These are phyloP conservation scores for Otis tarda DNA, from an alignment of 2,113 vertebrate species.

Conservation along the genomic window DNA sequence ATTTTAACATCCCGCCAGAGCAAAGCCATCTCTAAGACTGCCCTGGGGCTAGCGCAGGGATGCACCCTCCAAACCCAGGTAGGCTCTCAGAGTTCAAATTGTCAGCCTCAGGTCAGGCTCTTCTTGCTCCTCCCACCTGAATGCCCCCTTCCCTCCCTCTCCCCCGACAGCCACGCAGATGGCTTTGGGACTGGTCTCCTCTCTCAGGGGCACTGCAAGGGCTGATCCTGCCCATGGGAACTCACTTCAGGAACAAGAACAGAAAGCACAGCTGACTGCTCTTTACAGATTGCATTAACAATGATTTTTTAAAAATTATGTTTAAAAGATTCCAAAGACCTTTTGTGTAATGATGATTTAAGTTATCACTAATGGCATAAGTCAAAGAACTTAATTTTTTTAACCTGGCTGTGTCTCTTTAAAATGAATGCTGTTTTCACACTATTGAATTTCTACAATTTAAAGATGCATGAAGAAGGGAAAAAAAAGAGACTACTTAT, in stretches of 20 bases:
- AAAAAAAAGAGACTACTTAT: background rate
- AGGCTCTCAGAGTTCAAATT: background rate
- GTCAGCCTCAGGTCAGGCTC: background rate
- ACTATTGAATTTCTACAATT: background rate
- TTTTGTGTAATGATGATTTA: background rate
- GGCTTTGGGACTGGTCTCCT: background rate
- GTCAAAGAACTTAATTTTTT: background rate
- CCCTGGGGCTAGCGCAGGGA: background rate
- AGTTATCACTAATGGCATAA: background rate
- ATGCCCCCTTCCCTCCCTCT: background rate
- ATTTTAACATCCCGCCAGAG: background rate
- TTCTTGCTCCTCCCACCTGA: background rate
- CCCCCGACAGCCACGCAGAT: rapidly evolving
- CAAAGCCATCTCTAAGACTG: background rate
- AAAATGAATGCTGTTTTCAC: background rate
- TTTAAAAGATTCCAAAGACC: background rate
- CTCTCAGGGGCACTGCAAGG: background rate
- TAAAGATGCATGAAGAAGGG: background rate
- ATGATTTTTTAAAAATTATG: background rate
- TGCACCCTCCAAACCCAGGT: background rate
- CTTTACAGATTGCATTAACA: background rate
- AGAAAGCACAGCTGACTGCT: background rate
- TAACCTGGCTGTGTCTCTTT: background rate
- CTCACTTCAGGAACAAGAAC: background rate
- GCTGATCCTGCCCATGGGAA: background rate